Conservation (phyloP, 2,797 vertebrate genomes). For the Borostomias antarcticus region DNA sequence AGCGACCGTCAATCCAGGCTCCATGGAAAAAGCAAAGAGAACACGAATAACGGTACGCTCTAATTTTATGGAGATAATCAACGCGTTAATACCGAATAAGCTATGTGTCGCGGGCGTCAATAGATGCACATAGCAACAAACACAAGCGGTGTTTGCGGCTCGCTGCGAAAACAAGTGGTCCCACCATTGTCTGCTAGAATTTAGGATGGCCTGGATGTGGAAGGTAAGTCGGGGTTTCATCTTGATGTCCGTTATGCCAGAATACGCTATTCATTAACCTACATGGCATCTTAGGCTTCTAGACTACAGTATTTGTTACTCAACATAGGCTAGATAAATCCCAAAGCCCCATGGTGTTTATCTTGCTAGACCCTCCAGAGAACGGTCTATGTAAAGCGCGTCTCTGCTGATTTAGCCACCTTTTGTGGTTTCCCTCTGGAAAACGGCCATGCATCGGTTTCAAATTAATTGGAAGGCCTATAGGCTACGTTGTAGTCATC, state of each 20-base stretch:
- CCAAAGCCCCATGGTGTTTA: background rate
- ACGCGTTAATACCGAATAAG: conserved; percentile 54
- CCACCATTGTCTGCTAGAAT: conserved; percentile 68
- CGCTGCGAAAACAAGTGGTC: conserved; percentile 53
- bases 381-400: background rate
- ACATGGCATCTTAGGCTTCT: too few species aligned
- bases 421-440: background rate
- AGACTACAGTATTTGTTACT: background rate
- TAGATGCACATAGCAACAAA: conserved; percentile 32
- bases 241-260: conserved; percentile 26
- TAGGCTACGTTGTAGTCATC: background rate
- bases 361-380: background rate
- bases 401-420: background rate
- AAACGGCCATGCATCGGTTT: background rate
- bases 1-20: conserved; percentile 68
- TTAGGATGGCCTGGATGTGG: conserved; percentile 94
- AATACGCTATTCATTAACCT: background rate
- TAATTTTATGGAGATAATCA: conserved; percentile 71
- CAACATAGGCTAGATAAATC: background rate
- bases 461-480: background rate
- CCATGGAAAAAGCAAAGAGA: conserved; percentile 61
- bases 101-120: conserved; percentile 56
- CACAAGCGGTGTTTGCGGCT: conserved; percentile 53
- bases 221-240: conserved; percentile 88
- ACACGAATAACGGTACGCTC: conserved; percentile 80